A percentile compares a stretch with the other conserved stretches of the same genome.
Conservation (phyloP, 2,888 invertebrate genomes). For the Prosopocoilus inquinatus region DNA sequence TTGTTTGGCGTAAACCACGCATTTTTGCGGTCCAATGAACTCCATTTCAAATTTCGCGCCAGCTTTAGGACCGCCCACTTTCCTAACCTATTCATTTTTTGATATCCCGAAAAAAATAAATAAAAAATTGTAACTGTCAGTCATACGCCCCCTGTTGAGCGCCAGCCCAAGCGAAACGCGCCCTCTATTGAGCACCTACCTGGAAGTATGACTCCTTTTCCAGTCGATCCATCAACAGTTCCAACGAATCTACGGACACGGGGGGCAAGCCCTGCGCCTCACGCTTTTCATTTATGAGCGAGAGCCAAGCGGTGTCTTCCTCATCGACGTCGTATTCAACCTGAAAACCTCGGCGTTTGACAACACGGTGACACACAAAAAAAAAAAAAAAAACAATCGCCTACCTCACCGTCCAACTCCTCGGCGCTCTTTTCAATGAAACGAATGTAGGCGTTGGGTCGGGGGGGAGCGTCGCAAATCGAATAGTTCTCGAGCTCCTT, state of each 20-base stretch:
- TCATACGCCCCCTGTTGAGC: background rate
- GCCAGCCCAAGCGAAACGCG: background rate
- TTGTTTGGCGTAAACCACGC: too few species aligned
- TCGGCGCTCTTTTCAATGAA: slow-evolving; percentile 94
- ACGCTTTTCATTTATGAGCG: slow-evolving; percentile 82
- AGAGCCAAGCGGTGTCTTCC: slow-evolving; percentile 94
- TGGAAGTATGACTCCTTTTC: slow-evolving; percentile 98
- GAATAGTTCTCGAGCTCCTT: slow-evolving; percentile 74
- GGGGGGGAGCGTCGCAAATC: slow-evolving; percentile 77
- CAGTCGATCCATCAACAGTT: slow-evolving; percentile 94
- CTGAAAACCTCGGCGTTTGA: slow-evolving; percentile 23
- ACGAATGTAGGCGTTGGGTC: slow-evolving; percentile 86
- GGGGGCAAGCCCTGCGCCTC: slow-evolving; percentile 67
- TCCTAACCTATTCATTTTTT: too few species aligned
- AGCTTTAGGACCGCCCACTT: too few species aligned
- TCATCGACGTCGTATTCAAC: slow-evolving; percentile 98
- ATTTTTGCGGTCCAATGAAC: too few species aligned
- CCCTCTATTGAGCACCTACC: slow-evolving; percentile 44
- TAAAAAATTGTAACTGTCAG: too few species aligned
- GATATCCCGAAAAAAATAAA: too few species aligned
- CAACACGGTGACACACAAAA: background rate
- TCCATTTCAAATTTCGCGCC: too few species aligned
- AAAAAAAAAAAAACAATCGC: slow-evolving; percentile 2
- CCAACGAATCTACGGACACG: slow-evolving; percentile 87
- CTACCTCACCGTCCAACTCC: slow-evolving; percentile 81